Conservation (phyloP, 2,797 vertebrate species). For the Hypotaenidia philippensis region DNA sequence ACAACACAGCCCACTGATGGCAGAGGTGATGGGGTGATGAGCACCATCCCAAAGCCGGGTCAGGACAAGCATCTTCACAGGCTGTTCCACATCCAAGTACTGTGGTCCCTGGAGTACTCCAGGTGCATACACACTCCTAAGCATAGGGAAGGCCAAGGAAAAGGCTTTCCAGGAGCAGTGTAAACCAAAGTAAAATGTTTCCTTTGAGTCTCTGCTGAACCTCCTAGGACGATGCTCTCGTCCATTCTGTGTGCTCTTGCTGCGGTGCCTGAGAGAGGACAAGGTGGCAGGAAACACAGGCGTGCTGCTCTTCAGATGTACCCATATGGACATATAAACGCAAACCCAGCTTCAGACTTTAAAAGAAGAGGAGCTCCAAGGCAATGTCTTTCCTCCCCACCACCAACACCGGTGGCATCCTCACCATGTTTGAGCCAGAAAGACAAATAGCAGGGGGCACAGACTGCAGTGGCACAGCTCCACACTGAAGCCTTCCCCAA, state of each 20-base stretch:
- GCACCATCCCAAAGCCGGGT: not conserved
- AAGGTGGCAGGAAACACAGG: accelerated
- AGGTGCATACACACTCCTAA: not conserved
- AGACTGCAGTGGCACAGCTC: accelerated
- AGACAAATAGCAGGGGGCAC: accelerated
- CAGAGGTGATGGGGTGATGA: not conserved
- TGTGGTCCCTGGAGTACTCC: not conserved
- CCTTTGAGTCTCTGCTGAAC: accelerated
- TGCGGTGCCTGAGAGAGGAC: accelerated
- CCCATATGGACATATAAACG: not conserved
- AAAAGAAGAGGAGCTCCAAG: not conserved
- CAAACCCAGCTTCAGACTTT: not conserved
- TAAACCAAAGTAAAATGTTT: not conserved
- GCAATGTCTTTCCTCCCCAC: accelerated
- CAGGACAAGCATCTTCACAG: not conserved
- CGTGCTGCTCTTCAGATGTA: not conserved
- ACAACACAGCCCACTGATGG: not conserved
- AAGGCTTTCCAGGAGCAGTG: not conserved
- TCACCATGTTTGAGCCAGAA: not conserved
- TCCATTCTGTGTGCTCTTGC: not conserved
- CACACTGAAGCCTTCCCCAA: accelerated
- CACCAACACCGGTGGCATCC: not conserved
- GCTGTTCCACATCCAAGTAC: not conserved
- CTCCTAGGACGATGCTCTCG: not conserved
- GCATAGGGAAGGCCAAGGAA: not conserved